These are phyloP conservation scores for Cryptus viduatorius DNA, from an alignment of 2,888 invertebrate genomes.

Conservation along the genomic window DNA sequence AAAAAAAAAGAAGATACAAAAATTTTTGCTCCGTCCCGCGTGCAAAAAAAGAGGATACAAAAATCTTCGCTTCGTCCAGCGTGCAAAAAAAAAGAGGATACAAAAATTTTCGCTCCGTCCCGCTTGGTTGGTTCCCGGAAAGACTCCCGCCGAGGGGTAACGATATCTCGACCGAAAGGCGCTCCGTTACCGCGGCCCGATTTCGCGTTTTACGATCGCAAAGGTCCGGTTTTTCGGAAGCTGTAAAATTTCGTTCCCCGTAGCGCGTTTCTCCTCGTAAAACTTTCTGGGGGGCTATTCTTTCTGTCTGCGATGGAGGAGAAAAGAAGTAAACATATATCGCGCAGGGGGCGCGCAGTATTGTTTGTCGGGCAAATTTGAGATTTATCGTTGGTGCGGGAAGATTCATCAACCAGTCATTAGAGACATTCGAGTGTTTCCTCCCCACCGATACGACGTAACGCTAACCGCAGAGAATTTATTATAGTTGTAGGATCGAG, in stretches of 20 bases:
- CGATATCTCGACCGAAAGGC: background rate
- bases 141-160: background rate
- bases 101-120: background rate
- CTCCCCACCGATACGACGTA: background rate
- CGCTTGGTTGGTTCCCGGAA: background rate
- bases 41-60: conserved; percentile 1
- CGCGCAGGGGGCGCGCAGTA: no score
- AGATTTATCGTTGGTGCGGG: background rate
- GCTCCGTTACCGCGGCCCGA: background rate
- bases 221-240: conserved; percentile 76
- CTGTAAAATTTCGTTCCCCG: conserved; percentile 78
- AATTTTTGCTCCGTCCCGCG: background rate
- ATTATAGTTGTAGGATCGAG: conserved; percentile 4
- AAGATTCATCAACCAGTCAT: conserved; percentile 41
- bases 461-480: conserved; percentile 17
- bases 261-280: conserved; percentile 74
- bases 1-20: background rate
- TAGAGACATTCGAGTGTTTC: conserved; percentile 11
- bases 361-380: background rate
- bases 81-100: conserved; percentile 1
- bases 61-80: background rate
- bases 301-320: no score
- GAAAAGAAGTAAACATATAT: no score
- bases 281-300: conserved; percentile 58
- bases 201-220: conserved; percentile 75